These are phyloP conservation scores for Bicyclus anynana DNA, from an alignment of 1,140 invertebrate species.

Conservation along the genomic window DNA sequence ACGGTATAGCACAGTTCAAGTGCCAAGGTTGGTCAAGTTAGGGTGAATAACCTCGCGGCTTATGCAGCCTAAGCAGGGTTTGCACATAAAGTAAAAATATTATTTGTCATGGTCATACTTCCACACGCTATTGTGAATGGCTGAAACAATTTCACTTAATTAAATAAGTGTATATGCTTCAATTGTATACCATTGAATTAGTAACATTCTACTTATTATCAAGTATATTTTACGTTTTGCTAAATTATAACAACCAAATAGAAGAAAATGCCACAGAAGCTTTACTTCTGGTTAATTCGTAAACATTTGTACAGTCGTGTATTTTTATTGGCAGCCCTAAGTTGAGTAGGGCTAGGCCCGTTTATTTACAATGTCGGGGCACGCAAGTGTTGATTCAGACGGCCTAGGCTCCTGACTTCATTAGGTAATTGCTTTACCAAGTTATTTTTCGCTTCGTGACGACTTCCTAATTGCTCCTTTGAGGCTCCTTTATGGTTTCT, in stretches of 20 bases:
- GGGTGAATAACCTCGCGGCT: conserved; percentile 49
- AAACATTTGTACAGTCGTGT: too few relatives aligned
- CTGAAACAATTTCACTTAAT: too few relatives aligned
- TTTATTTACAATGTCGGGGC: conserved; percentile 22
- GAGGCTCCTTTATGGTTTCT: conserved; percentile 10
- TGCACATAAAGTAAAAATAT: background rate
- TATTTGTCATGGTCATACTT: background rate
- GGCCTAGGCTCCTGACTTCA: conserved; percentile 24
- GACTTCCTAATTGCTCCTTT: conserved; percentile 16
- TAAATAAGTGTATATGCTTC: too few relatives aligned
- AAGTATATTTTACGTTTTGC: too few relatives aligned
- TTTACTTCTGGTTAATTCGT: too few relatives aligned
- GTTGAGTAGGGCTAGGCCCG: conserved; percentile 18
- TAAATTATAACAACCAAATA: too few relatives aligned
- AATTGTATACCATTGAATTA: too few relatives aligned
- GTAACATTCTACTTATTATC: too few relatives aligned
- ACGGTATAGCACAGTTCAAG: conserved; percentile 41
- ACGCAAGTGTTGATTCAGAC: conserved; percentile 22
- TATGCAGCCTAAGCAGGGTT: conserved; percentile 18
- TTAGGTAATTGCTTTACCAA: conserved; percentile 25
- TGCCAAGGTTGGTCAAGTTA: conserved; percentile 59
- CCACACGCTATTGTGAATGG: background rate
- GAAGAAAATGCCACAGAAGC: too few relatives aligned
- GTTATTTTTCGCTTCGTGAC: conserved; percentile 24
- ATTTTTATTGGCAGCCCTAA: background rate